Base-by-base conservation (phyloP, 2,797 vertebrate genomes). In the Sarcoramphus papa region DNA sequence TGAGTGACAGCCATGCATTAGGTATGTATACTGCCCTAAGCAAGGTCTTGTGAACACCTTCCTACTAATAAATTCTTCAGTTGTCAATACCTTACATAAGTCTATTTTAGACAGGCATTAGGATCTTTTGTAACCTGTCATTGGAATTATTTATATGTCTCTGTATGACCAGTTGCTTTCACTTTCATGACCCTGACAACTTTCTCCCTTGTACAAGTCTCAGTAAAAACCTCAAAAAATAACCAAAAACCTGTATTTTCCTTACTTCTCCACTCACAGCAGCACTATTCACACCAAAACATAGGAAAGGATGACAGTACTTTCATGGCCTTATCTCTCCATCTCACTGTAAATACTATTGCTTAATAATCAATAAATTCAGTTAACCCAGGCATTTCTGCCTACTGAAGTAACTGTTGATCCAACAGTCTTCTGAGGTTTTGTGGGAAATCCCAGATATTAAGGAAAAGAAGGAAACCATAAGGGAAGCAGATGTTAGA, bases 111-210 rank as follows among this genome's bases (percentile, higher is more conserved):
- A 64, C 13, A 72, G 14, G 21, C 4, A 8, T 56, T 72, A 64
- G 4, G 19, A 53, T 93, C 31, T 85, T 90, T 43, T 23, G 2
- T 48, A 80, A 70, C 24, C 21, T 90, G 23, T 18, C 28, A 50
- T 7, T 65, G 30, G 40, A 80, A 90, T 83, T 85, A 40, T 77
- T 83, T 90, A 13, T 51, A 37, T 41, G 30, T 57, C 28, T 43
- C 11, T 56, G 23, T 48, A 64, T 47, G 85, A 41, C 6, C 10
- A 53, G 18, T 41, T 74, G 6, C 13, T 70, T 83, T 90, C 57
- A 63, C 48, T 56, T 74, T 70, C 31, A n/a, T 67, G 35, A 83
- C 30, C 19, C 17, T 0, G 1, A 47, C 0, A 0, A 37, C 43
- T 65, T 95, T 62, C 28, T 73, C 22, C 7, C 14, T 60, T 64